Base-by-base conservation (phyloP, 2,888 invertebrate genomes). In the Pinctada fucata region DNA sequence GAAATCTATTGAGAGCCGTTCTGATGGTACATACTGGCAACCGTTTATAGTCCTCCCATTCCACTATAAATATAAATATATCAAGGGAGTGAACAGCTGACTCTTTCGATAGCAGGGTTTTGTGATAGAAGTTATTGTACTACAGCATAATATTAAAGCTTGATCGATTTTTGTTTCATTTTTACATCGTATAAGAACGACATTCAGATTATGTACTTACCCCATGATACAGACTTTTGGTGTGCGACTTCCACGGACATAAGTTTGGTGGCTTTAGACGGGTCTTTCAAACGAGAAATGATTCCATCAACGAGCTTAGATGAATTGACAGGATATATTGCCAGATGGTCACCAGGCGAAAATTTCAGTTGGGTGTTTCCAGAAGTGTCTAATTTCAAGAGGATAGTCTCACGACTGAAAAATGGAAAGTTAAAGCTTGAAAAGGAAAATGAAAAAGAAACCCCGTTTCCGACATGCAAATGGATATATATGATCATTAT, bases 331-430 rank as follows among this genome's bases (percentile, higher is more conserved):
- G 97, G 96, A 89, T 96, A 95, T 76, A 98, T 96, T 13, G 97
- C 97, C 48, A 98, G 95, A 91, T 98, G 98, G 92, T 98, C 98
- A 0, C 98, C 98, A 0, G 97, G 97, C 80, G 95, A 95, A 88
- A 97, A 97, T 49, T 94, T 93, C n/a, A 96, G 93, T 4, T 83
- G 84, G 3, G 79, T 76, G 6, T 85, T 13, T 47, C 82, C 75
- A 0, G 69, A 49, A 49, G 91, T 91, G 16, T 91, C 91, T 8
- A 94, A 84, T 68, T 93, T 91, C 50, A 94, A 88, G 16, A 94
- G 90, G 74, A 94, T 88, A 2, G 93, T 93, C 93, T 86, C 94
- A 93, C 89, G 95, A 94, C 86, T 96, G 95, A 13, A 13, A n/a
- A 3, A 4, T 13, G 13, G 47, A 5, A 63, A 8, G 52, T 31